phyloP scores from a whole-genome alignment of 1,140 invertebrate species.

The Euborellia annulipes region DNA sequence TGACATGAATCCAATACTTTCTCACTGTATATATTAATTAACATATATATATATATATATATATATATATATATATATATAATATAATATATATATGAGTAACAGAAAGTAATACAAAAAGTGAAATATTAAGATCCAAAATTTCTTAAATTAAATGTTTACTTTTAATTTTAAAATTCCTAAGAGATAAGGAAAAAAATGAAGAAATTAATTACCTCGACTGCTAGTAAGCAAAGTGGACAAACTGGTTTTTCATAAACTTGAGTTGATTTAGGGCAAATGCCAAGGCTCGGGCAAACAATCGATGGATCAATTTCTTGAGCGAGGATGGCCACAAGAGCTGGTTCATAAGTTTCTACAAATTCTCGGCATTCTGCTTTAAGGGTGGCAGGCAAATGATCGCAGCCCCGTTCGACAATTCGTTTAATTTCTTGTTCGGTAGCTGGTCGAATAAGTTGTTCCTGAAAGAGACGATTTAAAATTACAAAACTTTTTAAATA shows the following conservation, averaged over 20 bases:
- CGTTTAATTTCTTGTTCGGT: conserved; percentile 42
- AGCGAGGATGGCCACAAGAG: conserved; percentile 56
- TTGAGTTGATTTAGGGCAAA: conserved; percentile 31
- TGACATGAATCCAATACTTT: too few relatives aligned
- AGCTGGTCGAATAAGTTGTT: too few relatives aligned
- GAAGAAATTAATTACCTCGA: conserved; percentile 51
- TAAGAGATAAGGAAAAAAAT: too few relatives aligned
- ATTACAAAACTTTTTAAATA: too few relatives aligned
- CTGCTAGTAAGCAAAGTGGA: conserved; percentile 65
- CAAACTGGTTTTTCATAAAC: conserved; percentile 43
- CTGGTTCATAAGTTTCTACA: conserved; percentile 56
- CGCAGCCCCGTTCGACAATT: conserved; percentile 47
- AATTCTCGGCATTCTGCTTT: conserved; percentile 52
- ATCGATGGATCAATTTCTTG: conserved; percentile 63
- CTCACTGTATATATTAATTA: too few relatives aligned
- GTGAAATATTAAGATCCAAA: too few relatives aligned
- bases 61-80: too few relatives aligned
- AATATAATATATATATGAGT: too few relatives aligned
- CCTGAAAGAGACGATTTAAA: not conserved
- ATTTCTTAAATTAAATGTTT: too few relatives aligned
- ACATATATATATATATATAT: too few relatives aligned
- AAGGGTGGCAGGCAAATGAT: conserved; percentile 45
- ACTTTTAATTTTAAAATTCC: too few relatives aligned
- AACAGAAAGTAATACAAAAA: too few relatives aligned
- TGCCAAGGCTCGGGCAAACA: conserved; percentile 41